Evolutionary conservation across 2,797 vertebrate species (phyloP).

Genomic region (Labroides dimidiatus): DNA sequence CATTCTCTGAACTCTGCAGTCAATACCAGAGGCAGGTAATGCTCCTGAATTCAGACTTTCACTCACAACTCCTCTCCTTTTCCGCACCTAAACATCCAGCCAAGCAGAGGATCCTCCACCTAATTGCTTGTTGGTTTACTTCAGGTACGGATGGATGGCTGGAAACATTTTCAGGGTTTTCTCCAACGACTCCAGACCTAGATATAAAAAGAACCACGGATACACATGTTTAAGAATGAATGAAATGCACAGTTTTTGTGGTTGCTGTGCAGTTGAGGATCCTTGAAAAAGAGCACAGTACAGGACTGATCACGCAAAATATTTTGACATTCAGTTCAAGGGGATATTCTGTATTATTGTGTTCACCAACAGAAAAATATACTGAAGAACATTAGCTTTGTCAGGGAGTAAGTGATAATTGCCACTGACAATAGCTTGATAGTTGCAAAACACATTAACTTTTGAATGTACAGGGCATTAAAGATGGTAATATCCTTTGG

Average conservation of each 20-base stretch:
- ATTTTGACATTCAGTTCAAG: no score
- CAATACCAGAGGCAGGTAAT: constrained; percentile 73
- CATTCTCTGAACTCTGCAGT: constrained; percentile 74
- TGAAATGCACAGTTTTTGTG: background rate
- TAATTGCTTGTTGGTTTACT: constrained; percentile 64
- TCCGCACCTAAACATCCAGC: constrained; percentile 44
- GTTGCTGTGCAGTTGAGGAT: background rate
- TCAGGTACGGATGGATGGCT: constrained; percentile 1
- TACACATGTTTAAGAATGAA: background rate
- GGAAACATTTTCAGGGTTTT: constrained; percentile 17
- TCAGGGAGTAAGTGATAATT: no score
- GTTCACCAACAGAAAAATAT: no score
- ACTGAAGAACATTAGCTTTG: no score
- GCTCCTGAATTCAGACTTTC: constrained; percentile 67
- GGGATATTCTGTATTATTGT: no score
- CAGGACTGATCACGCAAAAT: no score
- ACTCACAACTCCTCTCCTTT: constrained; percentile 41
- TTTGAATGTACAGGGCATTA: no score
- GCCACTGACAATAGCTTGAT: no score
- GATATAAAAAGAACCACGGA: background rate
- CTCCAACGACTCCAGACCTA: constrained; percentile 22
- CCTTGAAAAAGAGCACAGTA: background rate
- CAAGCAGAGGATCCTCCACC: constrained; percentile 51
- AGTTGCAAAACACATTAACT: no score
- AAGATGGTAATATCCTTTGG: no score